phyloP scores from a whole-genome alignment of 1,140 invertebrate species.

The Myzus persicae region DNA sequence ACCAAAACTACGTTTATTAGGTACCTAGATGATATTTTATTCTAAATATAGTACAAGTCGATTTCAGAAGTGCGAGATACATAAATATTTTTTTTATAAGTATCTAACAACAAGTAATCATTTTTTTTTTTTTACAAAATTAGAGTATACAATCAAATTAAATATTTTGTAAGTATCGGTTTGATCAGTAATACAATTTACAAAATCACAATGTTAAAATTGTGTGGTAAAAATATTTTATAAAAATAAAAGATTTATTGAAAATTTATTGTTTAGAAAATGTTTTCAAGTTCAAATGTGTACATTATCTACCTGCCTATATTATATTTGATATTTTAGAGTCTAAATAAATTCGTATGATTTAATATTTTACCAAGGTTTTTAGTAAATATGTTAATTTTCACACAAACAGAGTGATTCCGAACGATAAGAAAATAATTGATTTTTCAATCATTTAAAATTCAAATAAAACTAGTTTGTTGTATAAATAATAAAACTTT shows the following conservation, averaged over 20 bases:
- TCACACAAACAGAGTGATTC: background rate
- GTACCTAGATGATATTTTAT: no score
- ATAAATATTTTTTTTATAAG: background rate
- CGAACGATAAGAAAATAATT: background rate
- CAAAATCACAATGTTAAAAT: background rate
- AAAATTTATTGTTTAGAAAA: no score
- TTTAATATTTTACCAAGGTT: background rate
- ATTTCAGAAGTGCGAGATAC: background rate
- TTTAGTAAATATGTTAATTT: background rate
- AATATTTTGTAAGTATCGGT: no score
- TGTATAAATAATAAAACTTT: background rate
- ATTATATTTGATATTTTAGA: no score
- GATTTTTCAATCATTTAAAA: background rate
- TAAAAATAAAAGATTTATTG: no score
- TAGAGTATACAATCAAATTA: no score
- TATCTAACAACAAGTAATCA: background rate
- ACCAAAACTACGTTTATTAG: background rate
- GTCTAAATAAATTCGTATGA: background rate
- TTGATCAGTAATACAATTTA: no score
- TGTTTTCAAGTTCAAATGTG: no score
- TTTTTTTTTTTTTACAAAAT: no score
- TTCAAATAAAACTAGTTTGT: background rate
- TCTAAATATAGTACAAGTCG: background rate
- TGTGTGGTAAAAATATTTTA: background rate
- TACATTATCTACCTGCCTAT: no score